Base-by-base conservation (phyloP, 2,888 invertebrate species). In the Apodemia zela region DNA sequence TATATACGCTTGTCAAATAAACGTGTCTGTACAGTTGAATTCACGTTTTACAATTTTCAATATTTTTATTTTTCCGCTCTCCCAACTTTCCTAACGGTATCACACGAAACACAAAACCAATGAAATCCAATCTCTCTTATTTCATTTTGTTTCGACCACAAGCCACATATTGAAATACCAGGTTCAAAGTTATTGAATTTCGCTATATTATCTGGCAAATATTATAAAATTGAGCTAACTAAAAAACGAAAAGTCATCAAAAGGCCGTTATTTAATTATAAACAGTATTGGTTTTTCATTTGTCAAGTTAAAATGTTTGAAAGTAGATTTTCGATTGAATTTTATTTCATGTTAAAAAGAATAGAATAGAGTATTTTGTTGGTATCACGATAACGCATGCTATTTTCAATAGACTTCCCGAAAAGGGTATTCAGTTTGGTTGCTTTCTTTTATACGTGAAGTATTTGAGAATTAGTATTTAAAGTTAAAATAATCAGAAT, bases 71-170 rank as follows among this genome's bases (percentile, higher is more conserved):
- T 49, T 51, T 18, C 21, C 51, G 18, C 51, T 21, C n/a, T 8
- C 2, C 18, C 18, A 51, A 51, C 25, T 51, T 51, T 51, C 21
- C 25, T 51, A 51, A 25, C 51, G 21, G 51, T 51, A 21, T 51
- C 51, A 21, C 51, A 21, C 21, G 51, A 51, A 51, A 42, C 42
- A 42, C 42, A 42, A 42, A 42, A 51, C 51, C 51, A 51, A 13
- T 51, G 18, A 51, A 51, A 51, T 51, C 25, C 51, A 51, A 51
- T 51, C n/a, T 49, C 17, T 49, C 49, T 68, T 59, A 59, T 66
- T 65, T 67, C 68, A 66, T 69, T 67, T 66, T 63, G 60, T 65
- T 59, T 10, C 58, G 45, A 65, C 65, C 63, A 60, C 66, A 59
- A 62, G 47, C 45, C 64, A 64, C 63, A 65, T 42, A 42, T 67